phyloP scores from a whole-genome alignment of 2,888 invertebrate species.

The Dasysyrphus tricinctus region DNA sequence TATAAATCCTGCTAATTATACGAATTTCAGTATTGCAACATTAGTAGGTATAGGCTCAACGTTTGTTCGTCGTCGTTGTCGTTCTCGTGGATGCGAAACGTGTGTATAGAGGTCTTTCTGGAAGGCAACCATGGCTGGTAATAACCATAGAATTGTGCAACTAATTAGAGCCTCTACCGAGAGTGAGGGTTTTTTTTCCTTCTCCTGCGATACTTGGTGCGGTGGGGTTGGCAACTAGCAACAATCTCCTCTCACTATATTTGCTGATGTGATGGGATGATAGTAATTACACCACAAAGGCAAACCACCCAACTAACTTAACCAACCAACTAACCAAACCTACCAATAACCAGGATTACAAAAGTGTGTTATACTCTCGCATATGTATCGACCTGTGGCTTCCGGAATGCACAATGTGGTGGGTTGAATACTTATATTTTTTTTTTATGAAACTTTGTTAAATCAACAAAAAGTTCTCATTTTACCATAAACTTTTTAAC shows the following conservation, averaged over 20 bases:
- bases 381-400: slow-evolving; percentile 67
- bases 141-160: slow-evolving; percentile 62
- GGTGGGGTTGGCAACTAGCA: slow-evolving; percentile 6
- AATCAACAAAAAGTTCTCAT: slow-evolving; percentile 57
- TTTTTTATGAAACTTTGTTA: slow-evolving; percentile 45
- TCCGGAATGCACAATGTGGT: slow-evolving; percentile 57
- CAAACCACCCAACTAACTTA: slow-evolving; percentile 37
- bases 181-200: slow-evolving; percentile 38
- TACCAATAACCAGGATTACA: slow-evolving; percentile 37
- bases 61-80: slow-evolving; percentile 32
- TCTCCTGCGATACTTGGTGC: neutral
- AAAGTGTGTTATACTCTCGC: slow-evolving; percentile 27
- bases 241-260: slow-evolving; percentile 62
- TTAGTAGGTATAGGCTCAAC: slow-evolving; percentile 3
- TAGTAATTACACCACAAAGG: slow-evolving; percentile 55
- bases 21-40: slow-evolving; percentile 68
- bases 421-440: slow-evolving; percentile 28
- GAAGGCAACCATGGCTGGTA: slow-evolving; percentile 11
- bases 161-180: slow-evolving; percentile 70
- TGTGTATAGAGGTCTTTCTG: slow-evolving; percentile 10
- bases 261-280: slow-evolving; percentile 66
- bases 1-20: slow-evolving; percentile 76
- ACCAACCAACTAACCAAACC: slow-evolving; percentile 7
- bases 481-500: slow-evolving; percentile 16
- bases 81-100: slow-evolving; percentile 19